Base-by-base conservation (phyloP, 2,888 invertebrate genomes). In the Cephus rjabovi region DNA sequence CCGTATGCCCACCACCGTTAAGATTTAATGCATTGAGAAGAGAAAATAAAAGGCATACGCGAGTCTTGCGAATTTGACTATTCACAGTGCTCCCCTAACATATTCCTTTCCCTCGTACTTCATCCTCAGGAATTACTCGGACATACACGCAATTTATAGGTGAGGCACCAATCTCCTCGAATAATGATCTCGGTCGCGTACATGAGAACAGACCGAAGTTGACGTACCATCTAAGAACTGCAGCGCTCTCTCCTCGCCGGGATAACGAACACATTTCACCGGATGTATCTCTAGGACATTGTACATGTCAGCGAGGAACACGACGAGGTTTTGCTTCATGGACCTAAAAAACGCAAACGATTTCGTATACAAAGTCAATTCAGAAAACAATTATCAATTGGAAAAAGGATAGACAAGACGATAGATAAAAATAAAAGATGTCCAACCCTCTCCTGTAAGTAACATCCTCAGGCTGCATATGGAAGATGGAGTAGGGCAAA, bases 401-500 rank as follows among this genome's bases (percentile, higher is more conserved):
- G 34, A 79, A 79, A 34, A 76, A 35, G 0, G 56, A 79, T 35
- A 11, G 69, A 73, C 76, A 69, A 40, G 40, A 69, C 37, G 76
- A 68, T 31, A 73, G 15, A 74, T 73, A 76, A 69, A 69, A 71
- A n/a, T 70, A 80, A 75, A 56, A 9, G 23, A 9, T 23, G 9
- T 23, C 71, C 34, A 71, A 71, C 96, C 97, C 97, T 92, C 97
- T 94, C 95, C 98, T 96, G 90, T 98, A 98, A 69, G 98, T 96
- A 85, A 98, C 95, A 92, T 99, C 98, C 92, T 98, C 98, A n/a
- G 97, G 97, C 92, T 96, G 95, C 94, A 98, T 96, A 92, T 98
- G 98, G 93, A 98, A 98, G 91, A 97, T 96, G 89, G 96, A 95
- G 90, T 96, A 95, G 87, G 98, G 97, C 91, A 98, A 94, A 91